phyloP scores from a whole-genome alignment of 64 coral and sea anemone genomes.

The Dendrophyllia cribrosa region DNA sequence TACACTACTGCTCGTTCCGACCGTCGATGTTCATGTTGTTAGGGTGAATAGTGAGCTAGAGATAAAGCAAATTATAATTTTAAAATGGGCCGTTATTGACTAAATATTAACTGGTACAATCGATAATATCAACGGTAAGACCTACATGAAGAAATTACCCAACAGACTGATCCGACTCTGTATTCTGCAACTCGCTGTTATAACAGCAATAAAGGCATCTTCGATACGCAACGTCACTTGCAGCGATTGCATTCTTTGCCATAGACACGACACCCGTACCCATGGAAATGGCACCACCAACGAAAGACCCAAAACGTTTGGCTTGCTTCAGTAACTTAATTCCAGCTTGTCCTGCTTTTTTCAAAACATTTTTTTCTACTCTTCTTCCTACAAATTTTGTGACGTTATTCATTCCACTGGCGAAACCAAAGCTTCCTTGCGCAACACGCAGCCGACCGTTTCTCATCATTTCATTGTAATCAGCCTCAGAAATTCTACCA shows the following conservation, averaged over 20 bases:
- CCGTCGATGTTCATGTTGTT: too few species aligned
- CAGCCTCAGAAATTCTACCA: neutral
- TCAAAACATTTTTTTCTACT: neutral
- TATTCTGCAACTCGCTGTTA: too few species aligned
- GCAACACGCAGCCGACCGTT: constrained; percentile 3
- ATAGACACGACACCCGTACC: neutral
- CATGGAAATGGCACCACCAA: neutral
- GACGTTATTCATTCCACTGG: neutral
- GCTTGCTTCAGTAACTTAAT: neutral
- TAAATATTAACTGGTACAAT: too few species aligned
- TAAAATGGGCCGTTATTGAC: too few species aligned
- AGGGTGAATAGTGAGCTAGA: too few species aligned
- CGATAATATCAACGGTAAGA: too few species aligned
- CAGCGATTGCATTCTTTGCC: constrained; percentile 26
- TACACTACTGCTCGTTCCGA: too few species aligned
- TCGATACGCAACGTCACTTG: neutral
- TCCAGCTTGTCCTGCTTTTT: neutral
- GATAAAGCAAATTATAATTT: too few species aligned
- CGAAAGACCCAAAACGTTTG: neutral
- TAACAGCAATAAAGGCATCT: too few species aligned
- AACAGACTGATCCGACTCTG: too few species aligned
- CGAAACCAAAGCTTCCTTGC: constrained; percentile 33
- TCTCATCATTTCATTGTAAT: constrained; percentile 19
- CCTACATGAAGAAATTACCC: too few species aligned
- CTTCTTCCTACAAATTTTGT: neutral